Conservation (phyloP, 2,888 invertebrate species). For the Pemphredon lugubris region DNA sequence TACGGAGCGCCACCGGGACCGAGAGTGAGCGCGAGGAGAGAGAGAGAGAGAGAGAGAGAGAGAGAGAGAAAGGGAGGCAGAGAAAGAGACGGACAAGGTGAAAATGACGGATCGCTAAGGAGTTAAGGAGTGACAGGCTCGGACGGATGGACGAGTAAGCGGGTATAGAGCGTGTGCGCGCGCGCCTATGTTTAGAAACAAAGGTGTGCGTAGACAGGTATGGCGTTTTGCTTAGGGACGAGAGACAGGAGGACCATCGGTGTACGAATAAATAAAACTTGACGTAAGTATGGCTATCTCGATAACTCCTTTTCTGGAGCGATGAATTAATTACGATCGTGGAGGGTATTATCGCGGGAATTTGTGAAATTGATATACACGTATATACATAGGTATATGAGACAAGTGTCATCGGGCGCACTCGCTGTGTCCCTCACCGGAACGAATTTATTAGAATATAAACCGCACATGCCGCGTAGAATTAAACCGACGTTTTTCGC, state of each 20-base stretch:
- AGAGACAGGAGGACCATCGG: constrained; percentile 25
- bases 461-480: too few relatives aligned
- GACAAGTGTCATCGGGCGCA: too few relatives aligned
- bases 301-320: too few relatives aligned
- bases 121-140: constrained; percentile 40
- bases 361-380: constrained; percentile 2
- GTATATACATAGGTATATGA: too few relatives aligned
- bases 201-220: background rate
- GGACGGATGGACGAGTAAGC: constrained; percentile 35
- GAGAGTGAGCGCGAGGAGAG: constrained; percentile 38
- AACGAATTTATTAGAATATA: too few relatives aligned
- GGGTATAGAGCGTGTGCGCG: background rate
- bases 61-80: background rate
- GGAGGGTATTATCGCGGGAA: background rate
- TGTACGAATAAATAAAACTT: constrained; percentile 6
- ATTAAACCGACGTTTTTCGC: too few relatives aligned
- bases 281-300: too few relatives aligned
- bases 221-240: background rate
- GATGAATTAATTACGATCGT: too few relatives aligned
- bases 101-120: constrained; percentile 57
- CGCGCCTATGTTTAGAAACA: background rate
- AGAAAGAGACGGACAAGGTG: constrained; percentile 21
- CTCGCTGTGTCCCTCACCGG: too few relatives aligned
- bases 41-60: background rate
- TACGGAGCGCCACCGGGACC: constrained; percentile 56